phyloP scores from a whole-genome alignment of 2,888 invertebrate species.

The Bellardia bayeri region DNA sequence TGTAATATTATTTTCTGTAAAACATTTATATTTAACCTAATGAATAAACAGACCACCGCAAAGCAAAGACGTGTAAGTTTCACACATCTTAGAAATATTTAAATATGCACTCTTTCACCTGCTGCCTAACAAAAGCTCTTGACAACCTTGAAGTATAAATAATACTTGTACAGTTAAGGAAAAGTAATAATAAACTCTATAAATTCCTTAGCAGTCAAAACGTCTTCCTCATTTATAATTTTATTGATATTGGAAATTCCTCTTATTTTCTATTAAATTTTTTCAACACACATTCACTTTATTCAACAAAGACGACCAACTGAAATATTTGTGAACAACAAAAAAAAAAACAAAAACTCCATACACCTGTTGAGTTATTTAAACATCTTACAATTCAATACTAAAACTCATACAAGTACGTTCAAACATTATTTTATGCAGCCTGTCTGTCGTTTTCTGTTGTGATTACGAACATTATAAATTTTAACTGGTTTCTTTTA shows the following conservation, averaged over 20 bases:
- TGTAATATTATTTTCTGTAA: no score
- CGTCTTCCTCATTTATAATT: neutral
- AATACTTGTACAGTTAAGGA: no score
- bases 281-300: constrained; percentile 46
- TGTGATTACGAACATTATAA: constrained; percentile 58
- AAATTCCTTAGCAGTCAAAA: neutral
- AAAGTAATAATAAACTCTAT: no score
- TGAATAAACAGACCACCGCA: no score
- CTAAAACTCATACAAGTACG: constrained; percentile 23
- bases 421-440: constrained; percentile 42
- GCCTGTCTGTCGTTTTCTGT: constrained; percentile 56
- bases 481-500: constrained; percentile 57
- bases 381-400: constrained; percentile 25
- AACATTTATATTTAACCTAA: no score
- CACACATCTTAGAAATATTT: no score
- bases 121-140: no score
- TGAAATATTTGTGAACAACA: neutral
- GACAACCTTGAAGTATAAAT: no score
- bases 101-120: no score
- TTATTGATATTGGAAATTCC: neutral
- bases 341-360: neutral
- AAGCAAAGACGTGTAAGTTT: no score
- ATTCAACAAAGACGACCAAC: neutral
- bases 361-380: constrained; percentile 60
- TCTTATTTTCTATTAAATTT: neutral